These are phyloP conservation scores for Gymnothorax javanicus DNA, from an alignment of 2,797 vertebrate species.

Conservation along the genomic window DNA sequence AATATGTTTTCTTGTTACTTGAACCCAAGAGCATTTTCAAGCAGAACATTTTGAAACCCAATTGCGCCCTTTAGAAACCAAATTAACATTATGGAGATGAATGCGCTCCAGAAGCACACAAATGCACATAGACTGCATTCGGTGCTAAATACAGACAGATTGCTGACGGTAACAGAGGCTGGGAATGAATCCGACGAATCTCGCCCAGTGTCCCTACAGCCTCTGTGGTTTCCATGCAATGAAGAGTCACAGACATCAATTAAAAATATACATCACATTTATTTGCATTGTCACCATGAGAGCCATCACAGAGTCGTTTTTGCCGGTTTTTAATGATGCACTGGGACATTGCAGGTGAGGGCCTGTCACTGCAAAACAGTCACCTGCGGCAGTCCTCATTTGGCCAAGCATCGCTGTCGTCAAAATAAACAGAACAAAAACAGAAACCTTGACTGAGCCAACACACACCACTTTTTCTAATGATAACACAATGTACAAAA, in stretches of 20 bases:
- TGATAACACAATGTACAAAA: slow-evolving; percentile 83
- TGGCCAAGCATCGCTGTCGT: slow-evolving; percentile 55
- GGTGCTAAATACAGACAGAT: not conserved
- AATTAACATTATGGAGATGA: not conserved
- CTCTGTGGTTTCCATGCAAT: not conserved
- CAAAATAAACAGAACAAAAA: slow-evolving; percentile 53
- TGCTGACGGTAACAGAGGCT: not conserved
- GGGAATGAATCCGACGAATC: not conserved
- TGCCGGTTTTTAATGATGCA: slow-evolving; percentile 65
- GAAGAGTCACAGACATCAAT: slow-evolving; percentile 50
- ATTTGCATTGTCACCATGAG: slow-evolving; percentile 70
- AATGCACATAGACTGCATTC: not conserved
- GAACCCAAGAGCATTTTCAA: not conserved
- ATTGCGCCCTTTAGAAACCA: not conserved
- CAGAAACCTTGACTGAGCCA: slow-evolving; percentile 66
- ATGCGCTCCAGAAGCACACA: not conserved
- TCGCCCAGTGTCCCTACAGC: not conserved
- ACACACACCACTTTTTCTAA: slow-evolving; percentile 73
- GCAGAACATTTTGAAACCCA: not conserved
- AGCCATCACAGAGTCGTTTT: slow-evolving; percentile 64
- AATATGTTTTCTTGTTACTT: not conserved
- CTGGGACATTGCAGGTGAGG: slow-evolving; percentile 59
- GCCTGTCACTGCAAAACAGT: slow-evolving; percentile 56
- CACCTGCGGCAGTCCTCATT: slow-evolving; percentile 62
- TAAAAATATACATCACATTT: slow-evolving; percentile 85